These are phyloP conservation scores for Platypus cylindrus DNA, from an alignment of 2,888 invertebrate genomes.

Conservation along the genomic window DNA sequence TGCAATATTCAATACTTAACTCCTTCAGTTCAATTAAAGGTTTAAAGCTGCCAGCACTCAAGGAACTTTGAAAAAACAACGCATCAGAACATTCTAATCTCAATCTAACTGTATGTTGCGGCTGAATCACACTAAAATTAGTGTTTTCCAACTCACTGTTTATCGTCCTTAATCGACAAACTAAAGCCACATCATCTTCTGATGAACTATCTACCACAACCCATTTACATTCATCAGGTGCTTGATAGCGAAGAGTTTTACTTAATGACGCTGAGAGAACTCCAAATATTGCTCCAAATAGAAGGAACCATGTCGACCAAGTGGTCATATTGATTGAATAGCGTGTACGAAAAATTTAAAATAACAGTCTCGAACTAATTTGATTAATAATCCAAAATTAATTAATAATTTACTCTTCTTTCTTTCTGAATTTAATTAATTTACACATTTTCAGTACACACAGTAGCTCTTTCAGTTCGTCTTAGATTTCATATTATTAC, in stretches of 20 bases:
- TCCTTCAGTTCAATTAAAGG: constrained; percentile 63
- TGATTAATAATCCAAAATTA: no score
- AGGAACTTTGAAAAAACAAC: constrained; percentile 66
- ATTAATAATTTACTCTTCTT: no score
- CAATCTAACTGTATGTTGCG: constrained; percentile 64
- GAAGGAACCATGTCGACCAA: constrained; percentile 41
- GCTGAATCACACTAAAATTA: constrained; percentile 72
- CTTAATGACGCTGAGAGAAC: constrained; percentile 48
- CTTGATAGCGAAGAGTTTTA: constrained; percentile 55
- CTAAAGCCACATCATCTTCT: constrained; percentile 54
- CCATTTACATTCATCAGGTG: constrained; percentile 74
- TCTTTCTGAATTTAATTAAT: no score
- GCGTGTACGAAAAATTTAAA: constrained; percentile 25
- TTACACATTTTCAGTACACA: no score
- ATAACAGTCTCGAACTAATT: no score
- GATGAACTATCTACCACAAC: constrained; percentile 51
- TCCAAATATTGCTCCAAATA: constrained; percentile 47
- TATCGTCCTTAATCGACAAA: constrained; percentile 62
- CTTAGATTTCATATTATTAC: no score
- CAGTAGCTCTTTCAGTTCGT: no score
- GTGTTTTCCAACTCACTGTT: constrained; percentile 73
- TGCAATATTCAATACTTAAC: constrained; percentile 69
- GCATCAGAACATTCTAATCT: constrained; percentile 70
- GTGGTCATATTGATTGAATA: constrained; percentile 34
- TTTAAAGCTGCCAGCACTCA: constrained; percentile 63